Base-by-base conservation (phyloP, 2,797 vertebrate genomes). In the Muscicapa comitata region DNA sequence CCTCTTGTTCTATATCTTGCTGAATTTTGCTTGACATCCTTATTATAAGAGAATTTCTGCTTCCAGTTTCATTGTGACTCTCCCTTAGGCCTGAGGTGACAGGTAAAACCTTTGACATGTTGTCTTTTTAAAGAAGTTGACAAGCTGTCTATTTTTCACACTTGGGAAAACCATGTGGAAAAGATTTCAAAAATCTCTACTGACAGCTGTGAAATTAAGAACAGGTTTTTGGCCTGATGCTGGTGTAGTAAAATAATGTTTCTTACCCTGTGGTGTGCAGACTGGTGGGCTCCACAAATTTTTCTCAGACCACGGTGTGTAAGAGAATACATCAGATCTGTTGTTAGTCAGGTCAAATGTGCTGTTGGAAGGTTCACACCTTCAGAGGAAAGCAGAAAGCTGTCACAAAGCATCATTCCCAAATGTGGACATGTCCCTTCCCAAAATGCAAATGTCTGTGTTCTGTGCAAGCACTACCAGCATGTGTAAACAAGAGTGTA, bases 141-240 rank as follows among this genome's bases (percentile, higher is more conserved):
- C 82, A 92, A 79, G 40, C 57, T 70, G 37, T 63, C 78, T 68
- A 2, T 51, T 83, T 93, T 66, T 86, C 18, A 78, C 47, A 45
- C 23, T 21, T 5, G 17, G 33, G 17, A 72, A 78, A 90, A 68
- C 25, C 18, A 45, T 12, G 24, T 57, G 48, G 62, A 84, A 93
- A 88, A 79, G 19, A 73, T 45, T 86, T 86, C 16, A 63, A 55
- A 84, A 90, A 63, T 63, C 33, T 79, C 33, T 92, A 7, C 48
- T 71, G 80, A 50, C 48, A 71, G 37, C 57, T 71, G 33, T 67
- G 84, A 94, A 87, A 92, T 79, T 25, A 89, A 45, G 42, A 81
- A 51, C 80, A 84, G 54, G 28, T 35, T 81, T 90, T 86, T 75
- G 53, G 25, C 14, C 38, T 26, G 33, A 58, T 54, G 29, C 10